Conservation (phyloP, 1,140 invertebrate species). For the Globodera ellingtonae region DNA sequence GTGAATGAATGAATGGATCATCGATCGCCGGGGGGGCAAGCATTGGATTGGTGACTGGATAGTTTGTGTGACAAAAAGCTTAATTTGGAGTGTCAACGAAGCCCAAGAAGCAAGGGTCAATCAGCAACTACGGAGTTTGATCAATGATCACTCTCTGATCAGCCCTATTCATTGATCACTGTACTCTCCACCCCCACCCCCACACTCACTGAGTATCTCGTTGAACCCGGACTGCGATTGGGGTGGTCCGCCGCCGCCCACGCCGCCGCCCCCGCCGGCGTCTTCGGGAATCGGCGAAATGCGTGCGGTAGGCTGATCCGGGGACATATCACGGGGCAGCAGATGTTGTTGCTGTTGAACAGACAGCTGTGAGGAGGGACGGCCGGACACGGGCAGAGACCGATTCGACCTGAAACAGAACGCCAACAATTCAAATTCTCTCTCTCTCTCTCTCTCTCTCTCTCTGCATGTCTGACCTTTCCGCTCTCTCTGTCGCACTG, state of each 20-base stretch:
- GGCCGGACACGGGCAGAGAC: slow-evolving; percentile 23
- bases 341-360: slow-evolving; percentile 8
- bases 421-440: not conserved
- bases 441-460: not conserved
- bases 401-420: slow-evolving; percentile 3
- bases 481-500: not conserved
- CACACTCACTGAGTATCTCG: slow-evolving; percentile 23
- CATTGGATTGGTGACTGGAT: not conserved
- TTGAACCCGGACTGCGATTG: slow-evolving; percentile 16
- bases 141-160: too few species aligned
- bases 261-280: not conserved
- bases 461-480: slow-evolving; percentile 4
- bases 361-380: slow-evolving; percentile 9
- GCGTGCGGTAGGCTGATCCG: not conserved
- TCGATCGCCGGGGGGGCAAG: not conserved
- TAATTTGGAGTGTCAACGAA: not conserved
- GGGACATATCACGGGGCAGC: not conserved
- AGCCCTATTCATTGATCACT: not conserved
- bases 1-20: not conserved
- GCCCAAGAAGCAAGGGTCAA: not conserved
- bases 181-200: not conserved
- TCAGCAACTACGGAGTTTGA: not conserved
- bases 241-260: not conserved
- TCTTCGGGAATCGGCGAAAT: slow-evolving; percentile 22
- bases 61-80: not conserved